phyloP scores from a whole-genome alignment of 2,888 invertebrate genomes.

The Lepidocyrtinus sp. region DNA sequence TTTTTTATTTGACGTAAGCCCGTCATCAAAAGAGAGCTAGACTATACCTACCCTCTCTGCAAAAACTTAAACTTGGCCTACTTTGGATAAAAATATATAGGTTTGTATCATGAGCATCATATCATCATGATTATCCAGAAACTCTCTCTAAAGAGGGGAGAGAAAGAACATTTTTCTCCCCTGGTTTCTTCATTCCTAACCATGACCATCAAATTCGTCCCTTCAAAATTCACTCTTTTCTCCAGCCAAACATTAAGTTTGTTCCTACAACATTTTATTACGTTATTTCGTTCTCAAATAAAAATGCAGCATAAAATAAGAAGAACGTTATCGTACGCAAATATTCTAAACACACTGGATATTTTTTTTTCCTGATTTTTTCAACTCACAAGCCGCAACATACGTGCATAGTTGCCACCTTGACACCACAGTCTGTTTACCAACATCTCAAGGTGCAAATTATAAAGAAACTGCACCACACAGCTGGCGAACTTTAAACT shows the following conservation, averaged over 20 bases:
- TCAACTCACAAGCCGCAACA: too few species aligned
- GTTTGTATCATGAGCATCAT: background rate
- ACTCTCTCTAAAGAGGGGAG: background rate
- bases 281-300: too few species aligned
- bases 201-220: background rate
- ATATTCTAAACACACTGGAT: background rate
- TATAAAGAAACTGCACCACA: background rate
- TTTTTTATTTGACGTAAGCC: background rate
- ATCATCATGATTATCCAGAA: too few species aligned
- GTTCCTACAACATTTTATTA: background rate
- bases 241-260: background rate
- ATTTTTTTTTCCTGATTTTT: background rate
- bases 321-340: too few species aligned
- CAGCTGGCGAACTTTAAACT: background rate
- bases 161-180: background rate
- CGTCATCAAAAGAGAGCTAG: too few species aligned
- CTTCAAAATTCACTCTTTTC: too few species aligned
- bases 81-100: background rate
- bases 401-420: too few species aligned
- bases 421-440: too few species aligned
- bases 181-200: background rate
- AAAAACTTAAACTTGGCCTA: slow-evolving; percentile 34
- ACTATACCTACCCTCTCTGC: background rate
- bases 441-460: background rate
- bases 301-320: too few species aligned